phyloP scores from a whole-genome alignment of 2,113 vertebrate genomes.

The Microtus montanus region DNA sequence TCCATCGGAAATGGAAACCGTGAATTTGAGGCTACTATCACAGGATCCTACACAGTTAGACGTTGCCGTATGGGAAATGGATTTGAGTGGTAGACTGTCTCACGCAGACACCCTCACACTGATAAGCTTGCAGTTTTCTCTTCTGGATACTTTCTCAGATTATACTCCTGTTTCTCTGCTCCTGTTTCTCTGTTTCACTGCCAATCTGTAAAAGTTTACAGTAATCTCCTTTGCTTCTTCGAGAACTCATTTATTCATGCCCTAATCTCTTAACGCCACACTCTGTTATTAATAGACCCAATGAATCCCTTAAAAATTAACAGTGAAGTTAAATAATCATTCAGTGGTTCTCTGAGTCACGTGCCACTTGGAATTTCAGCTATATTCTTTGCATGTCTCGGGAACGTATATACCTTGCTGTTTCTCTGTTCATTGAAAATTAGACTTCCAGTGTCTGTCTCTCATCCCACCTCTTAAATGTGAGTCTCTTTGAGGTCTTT shows the following conservation, averaged over 20 bases:
- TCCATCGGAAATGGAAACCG: constrained; percentile 51
- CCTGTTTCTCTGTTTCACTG: background rate
- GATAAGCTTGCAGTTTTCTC: background rate
- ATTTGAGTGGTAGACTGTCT: background rate
- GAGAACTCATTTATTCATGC: background rate
- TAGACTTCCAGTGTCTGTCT: background rate
- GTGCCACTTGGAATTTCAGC: background rate
- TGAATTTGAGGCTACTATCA: constrained; percentile 36
- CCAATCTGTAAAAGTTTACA: constrained; percentile 40
- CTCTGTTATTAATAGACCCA: background rate
- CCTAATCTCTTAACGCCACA: constrained; percentile 22
- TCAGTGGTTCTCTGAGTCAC: background rate
- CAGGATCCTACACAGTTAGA: background rate
- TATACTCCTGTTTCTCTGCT: constrained; percentile 22
- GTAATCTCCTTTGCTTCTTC: constrained; percentile 41
- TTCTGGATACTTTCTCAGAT: background rate
- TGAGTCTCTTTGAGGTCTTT: background rate
- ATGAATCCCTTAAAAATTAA: constrained; percentile 27
- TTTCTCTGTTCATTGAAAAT: background rate
- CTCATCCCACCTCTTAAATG: background rate
- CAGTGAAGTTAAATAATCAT: constrained; percentile 9
- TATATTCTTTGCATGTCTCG: background rate
- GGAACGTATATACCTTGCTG: background rate
- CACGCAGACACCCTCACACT: background rate
- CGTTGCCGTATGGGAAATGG: constrained; percentile 10